Evolutionary conservation across 23 tunicate genomes (phyloP).

Genomic region (Diplosoma virens): DNA sequence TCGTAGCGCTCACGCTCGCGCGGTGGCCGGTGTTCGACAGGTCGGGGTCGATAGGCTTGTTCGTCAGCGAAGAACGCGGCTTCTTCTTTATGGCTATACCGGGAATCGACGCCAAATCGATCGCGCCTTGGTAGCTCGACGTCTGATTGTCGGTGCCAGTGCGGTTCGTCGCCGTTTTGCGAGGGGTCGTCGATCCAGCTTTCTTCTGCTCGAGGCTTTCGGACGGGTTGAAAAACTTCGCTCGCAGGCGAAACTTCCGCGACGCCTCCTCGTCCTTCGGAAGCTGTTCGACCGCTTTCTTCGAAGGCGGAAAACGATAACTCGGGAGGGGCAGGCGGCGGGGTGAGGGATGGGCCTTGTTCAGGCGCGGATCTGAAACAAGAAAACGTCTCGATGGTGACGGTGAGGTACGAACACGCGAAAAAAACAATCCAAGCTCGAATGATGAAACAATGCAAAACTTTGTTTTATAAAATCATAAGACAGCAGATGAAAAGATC

Average conservation of each 20-base stretch:
- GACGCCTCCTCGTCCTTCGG: conserved; percentile 46
- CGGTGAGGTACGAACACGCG: too few species aligned
- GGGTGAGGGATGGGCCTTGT: conserved; percentile 49
- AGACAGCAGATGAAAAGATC: too few species aligned
- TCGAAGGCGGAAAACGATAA: conserved; percentile 37
- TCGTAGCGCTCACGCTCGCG: not conserved
- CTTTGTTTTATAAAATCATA: too few species aligned
- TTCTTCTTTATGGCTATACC: not conserved
- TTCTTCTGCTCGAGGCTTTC: too few species aligned
- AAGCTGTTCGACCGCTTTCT: not conserved
- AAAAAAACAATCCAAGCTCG: too few species aligned
- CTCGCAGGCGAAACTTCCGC: not conserved
- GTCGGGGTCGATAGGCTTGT: not conserved
- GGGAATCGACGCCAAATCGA: not conserved
- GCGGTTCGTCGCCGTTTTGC: not conserved
- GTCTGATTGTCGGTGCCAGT: not conserved
- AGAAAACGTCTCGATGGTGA: too few species aligned
- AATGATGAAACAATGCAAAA: too few species aligned
- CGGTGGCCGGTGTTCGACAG: not conserved
- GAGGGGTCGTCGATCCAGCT: too few species aligned
- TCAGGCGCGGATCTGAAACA: conserved; percentile 40
- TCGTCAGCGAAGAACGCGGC: not conserved
- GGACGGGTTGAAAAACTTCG: not conserved
- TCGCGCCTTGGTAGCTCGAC: not conserved
- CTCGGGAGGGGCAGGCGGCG: conserved; percentile 83